Evolutionary conservation across 2,113 vertebrate genomes (phyloP).

Genomic region (Mola mola): DNA sequence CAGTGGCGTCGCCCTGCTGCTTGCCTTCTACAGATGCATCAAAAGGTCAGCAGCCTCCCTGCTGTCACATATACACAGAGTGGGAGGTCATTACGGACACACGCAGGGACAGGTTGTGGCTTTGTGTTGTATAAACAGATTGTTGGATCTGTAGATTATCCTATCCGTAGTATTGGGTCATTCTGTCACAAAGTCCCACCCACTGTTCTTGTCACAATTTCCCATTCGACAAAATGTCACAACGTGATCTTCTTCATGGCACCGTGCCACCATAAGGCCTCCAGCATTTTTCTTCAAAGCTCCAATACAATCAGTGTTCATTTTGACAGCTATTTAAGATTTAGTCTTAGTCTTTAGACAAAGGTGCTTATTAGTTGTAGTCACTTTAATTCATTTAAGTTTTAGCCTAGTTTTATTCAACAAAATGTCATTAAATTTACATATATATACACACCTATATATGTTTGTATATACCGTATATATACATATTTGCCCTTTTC

Average conservation of each 20-base stretch:
- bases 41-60: conserved; percentile 39
- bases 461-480: no score
- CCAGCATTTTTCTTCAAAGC: conserved; percentile 54
- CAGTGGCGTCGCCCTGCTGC: conserved; percentile 7
- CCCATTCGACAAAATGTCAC: conserved; percentile 74
- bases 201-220: conserved; percentile 63
- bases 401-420: no score
- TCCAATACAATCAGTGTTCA: conserved; percentile 55
- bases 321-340: no score
- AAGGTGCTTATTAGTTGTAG: no score
- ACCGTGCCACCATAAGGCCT: no score
- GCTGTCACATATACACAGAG: neutral
- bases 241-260: conserved; percentile 62
- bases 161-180: conserved; percentile 52
- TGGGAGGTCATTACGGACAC: conserved; percentile 20
- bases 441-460: neutral
- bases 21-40: conserved; percentile 16
- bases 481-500: conserved; percentile 43
- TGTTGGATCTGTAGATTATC: conserved; percentile 39
- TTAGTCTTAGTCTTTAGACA: no score
- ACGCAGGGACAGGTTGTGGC: conserved; percentile 8
- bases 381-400: no score
- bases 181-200: conserved; percentile 61
- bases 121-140: conserved; percentile 48
- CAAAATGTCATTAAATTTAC: no score